A percentile compares a stretch with the other conserved stretches of the same genome.
These are phyloP conservation scores for Chymomyza fuscimana DNA, from an alignment of 2,888 invertebrate genomes.

Conservation along the genomic window DNA sequence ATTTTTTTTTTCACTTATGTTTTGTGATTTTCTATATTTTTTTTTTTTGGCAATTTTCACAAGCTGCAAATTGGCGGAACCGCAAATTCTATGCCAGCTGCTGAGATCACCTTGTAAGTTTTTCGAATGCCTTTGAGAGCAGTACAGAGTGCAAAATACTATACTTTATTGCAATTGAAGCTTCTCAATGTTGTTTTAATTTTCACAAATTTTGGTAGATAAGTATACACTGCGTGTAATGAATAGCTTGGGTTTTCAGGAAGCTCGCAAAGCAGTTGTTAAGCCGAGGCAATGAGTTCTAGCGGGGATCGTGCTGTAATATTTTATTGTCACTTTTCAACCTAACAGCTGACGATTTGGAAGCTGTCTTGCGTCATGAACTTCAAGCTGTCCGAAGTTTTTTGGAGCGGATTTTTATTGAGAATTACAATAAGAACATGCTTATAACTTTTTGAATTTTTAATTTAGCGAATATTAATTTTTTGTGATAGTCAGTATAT, in stretches of 20 bases:
- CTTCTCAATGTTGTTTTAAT: neutral
- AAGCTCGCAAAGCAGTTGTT: neutral
- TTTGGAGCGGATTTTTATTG: no score
- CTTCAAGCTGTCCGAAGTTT: no score
- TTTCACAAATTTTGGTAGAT: neutral
- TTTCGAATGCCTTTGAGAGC: neutral
- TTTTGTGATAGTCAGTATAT: no score
- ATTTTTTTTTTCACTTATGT: slow-evolving; percentile 22
- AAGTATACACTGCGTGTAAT: neutral
- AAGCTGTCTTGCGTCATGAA: no score
- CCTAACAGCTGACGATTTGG: no score
- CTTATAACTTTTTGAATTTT: no score
- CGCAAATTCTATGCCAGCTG: slow-evolving; percentile 22
- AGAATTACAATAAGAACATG: no score
- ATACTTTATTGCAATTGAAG: slow-evolving; percentile 5
- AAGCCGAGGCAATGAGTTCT: neutral
- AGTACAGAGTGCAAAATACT: neutral
- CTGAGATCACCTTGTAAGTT: neutral
- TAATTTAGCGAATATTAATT: no score
- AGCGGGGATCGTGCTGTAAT: no score
- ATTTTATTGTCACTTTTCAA: no score
- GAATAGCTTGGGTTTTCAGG: neutral
- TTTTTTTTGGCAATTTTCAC: slow-evolving; percentile 53
- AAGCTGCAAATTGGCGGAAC: slow-evolving; percentile 60
- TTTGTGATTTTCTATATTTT: slow-evolving; percentile 15